Conservation (phyloP, 2,113 vertebrate genomes). For the Sinocyclocheilus rhinocerous region DNA sequence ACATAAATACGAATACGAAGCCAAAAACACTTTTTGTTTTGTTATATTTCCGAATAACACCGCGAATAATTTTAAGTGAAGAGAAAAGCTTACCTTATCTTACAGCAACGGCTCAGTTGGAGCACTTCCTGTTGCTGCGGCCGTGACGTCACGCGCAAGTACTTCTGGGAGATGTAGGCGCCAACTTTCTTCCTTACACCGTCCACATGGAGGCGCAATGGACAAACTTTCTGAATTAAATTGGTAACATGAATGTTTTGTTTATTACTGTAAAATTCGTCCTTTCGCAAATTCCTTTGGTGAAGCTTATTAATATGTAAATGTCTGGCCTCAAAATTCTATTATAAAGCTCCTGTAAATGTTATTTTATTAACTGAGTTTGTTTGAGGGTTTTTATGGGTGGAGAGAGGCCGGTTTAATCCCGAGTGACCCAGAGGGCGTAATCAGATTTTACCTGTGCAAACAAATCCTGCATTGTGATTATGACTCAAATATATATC, state of each 20-base stretch:
- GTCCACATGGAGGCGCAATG: constrained; percentile 22
- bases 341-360: neutral
- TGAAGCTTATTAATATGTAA: neutral
- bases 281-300: neutral
- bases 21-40: neutral
- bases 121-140: constrained; percentile 49
- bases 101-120: constrained; percentile 20
- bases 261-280: neutral
- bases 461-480: constrained; percentile 37
- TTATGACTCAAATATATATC: constrained; percentile 23
- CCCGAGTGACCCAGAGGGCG: constrained; percentile 13
- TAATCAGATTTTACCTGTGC: constrained; percentile 49
- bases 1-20: neutral
- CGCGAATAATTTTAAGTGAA: neutral
- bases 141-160: constrained; percentile 6
- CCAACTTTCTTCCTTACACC: too few relatives aligned
- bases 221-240: neutral
- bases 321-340: neutral
- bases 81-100: constrained; percentile 8
- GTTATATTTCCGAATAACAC: neutral
- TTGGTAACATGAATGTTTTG: neutral
- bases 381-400: neutral
- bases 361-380: neutral
- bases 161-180: constrained; percentile 42
- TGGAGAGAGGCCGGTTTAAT: neutral